These are phyloP conservation scores for Pilophorus perplexus DNA, from an alignment of 2,888 invertebrate genomes.

Conservation along the genomic window DNA sequence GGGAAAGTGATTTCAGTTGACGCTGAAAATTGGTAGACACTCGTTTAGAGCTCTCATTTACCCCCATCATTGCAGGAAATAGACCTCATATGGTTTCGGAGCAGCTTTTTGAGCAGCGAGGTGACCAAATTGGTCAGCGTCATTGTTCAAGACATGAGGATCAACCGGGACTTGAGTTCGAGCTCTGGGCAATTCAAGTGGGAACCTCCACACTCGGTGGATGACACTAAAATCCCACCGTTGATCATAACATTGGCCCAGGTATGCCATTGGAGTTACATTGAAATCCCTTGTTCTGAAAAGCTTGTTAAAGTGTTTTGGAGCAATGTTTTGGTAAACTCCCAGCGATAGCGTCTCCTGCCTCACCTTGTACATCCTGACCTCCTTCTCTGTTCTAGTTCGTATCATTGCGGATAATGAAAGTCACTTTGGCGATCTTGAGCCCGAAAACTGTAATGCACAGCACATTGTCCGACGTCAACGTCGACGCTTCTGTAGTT, in stretches of 20 bases:
- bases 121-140: slow-evolving; percentile 80
- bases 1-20: neutral
- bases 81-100: slow-evolving; percentile 78
- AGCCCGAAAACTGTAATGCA: slow-evolving; percentile 65
- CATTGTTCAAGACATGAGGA: slow-evolving; percentile 74
- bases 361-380: neutral
- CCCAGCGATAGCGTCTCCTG: too few species aligned
- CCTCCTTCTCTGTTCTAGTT: slow-evolving; percentile 58
- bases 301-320: too few species aligned
- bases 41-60: too few species aligned
- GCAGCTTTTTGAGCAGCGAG: slow-evolving; percentile 84
- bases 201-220: slow-evolving; percentile 48
- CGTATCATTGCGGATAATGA: slow-evolving; percentile 79
- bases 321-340: too few species aligned
- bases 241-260: slow-evolving; percentile 79
- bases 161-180: slow-evolving; percentile 68
- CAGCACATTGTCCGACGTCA: slow-evolving; percentile 67
- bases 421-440: slow-evolving; percentile 64
- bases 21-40: neutral
- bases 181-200: slow-evolving; percentile 43
- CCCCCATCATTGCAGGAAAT: too few species aligned
- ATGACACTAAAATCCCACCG: slow-evolving; percentile 67
- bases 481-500: slow-evolving; percentile 67
- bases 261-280: too few species aligned
- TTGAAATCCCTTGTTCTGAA: neutral